phyloP scores from a whole-genome alignment of 2,888 invertebrate genomes.

The Clunio marinus region DNA sequence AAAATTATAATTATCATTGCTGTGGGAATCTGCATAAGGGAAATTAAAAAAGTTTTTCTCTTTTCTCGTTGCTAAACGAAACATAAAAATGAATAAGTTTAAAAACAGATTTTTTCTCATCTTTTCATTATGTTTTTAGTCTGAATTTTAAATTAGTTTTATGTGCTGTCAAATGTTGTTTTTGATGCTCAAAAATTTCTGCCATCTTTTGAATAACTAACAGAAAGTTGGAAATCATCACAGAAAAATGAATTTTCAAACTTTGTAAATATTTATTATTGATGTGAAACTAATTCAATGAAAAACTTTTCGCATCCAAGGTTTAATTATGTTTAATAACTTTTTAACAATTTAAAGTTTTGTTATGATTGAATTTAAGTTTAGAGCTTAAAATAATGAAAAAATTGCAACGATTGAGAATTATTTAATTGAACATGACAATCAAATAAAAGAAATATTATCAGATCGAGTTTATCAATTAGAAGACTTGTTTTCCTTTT shows the following conservation, averaged over 20 bases:
- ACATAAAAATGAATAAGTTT: constrained; percentile 8
- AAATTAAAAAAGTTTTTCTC: constrained; percentile 37
- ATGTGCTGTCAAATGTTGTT: not conserved
- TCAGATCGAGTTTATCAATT: not conserved
- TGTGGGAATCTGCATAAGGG: constrained; percentile 29
- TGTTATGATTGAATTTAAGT: not conserved
- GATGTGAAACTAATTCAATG: too few relatives aligned
- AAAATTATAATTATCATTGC: constrained; percentile 39
- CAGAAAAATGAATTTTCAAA: not conserved
- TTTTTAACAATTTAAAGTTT: too few relatives aligned
- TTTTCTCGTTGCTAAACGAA: not conserved
- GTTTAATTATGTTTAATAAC: too few relatives aligned
- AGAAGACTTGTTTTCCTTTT: not conserved
- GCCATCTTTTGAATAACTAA: too few relatives aligned
- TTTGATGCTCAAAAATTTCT: not conserved
- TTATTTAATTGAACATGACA: too few relatives aligned
- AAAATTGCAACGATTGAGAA: too few relatives aligned
- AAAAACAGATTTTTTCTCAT: constrained; percentile 12
- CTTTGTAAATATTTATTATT: not conserved
- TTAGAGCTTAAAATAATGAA: too few relatives aligned
- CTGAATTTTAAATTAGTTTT: constrained; percentile 33
- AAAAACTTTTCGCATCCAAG: too few relatives aligned
- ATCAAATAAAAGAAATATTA: not conserved
- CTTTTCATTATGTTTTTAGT: constrained; percentile 13
- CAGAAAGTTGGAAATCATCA: not conserved